These are phyloP conservation scores for Edolisoma coerulescens DNA, from an alignment of 2,113 vertebrate genomes.

Conservation along the genomic window DNA sequence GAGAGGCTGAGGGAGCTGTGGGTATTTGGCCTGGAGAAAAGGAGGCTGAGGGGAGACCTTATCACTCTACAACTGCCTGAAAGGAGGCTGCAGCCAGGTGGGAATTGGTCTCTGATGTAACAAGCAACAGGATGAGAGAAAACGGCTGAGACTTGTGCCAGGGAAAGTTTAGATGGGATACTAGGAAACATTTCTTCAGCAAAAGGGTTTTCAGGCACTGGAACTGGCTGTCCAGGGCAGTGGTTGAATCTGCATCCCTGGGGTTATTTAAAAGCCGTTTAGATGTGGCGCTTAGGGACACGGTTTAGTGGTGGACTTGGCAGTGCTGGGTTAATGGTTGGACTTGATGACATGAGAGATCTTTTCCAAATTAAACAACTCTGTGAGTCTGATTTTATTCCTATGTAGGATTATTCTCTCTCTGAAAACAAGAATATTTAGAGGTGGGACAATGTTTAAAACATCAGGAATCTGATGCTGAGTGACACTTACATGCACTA, in stretches of 20 bases:
- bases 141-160: not conserved
- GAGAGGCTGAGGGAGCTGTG: not conserved
- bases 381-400: not conserved
- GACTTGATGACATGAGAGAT: not conserved
- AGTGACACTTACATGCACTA: not conserved
- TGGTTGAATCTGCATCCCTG: not conserved
- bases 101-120: not conserved
- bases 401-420: not conserved
- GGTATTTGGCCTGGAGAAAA: fast-evolving
- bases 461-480: not conserved
- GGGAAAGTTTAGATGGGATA: not conserved
- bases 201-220: not conserved
- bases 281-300: not conserved
- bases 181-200: not conserved
- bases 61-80: fast-evolving
- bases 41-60: not conserved
- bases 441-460: not conserved
- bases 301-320: not conserved
- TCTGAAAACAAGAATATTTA: not conserved
- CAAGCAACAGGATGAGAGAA: not conserved
- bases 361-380: not conserved
- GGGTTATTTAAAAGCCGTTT: not conserved
- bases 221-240: not conserved
- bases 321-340: not conserved
- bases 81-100: not conserved